Percentiles rank a stretch among this genome's conserved stretches.
These are phyloP conservation scores for Triops longicaudatus DNA, from an alignment of 1,140 invertebrate genomes.

Conservation along the genomic window DNA sequence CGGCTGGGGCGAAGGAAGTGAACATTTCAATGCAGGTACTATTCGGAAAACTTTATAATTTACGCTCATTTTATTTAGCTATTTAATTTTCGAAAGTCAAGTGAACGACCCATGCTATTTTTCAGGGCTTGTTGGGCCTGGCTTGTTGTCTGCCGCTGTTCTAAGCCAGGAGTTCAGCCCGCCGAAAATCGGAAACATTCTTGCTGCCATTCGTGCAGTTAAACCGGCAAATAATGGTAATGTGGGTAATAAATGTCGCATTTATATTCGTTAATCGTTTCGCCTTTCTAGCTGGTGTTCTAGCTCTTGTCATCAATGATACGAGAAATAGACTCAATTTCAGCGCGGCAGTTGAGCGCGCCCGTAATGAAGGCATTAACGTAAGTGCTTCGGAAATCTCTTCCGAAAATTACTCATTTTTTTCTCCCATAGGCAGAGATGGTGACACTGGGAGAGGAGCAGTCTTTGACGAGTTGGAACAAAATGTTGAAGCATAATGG, in stretches of 20 bases:
- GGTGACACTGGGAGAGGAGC: slow-evolving; percentile 63
- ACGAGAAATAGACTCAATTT: slow-evolving; percentile 81
- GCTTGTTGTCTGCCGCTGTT: slow-evolving; percentile 65
- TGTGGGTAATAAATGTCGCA: too few relatives aligned
- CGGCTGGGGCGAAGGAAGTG: slow-evolving; percentile 78
- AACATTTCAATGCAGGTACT: slow-evolving; percentile 64
- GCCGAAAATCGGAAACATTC: slow-evolving; percentile 58
- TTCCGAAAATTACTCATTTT: neutral
- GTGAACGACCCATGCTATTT: slow-evolving; percentile 22
- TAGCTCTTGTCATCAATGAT: slow-evolving; percentile 76
- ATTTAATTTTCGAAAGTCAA: too few relatives aligned
- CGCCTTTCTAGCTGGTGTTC: slow-evolving; percentile 51
- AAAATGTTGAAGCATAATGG: slow-evolving; percentile 57
- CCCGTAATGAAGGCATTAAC: slow-evolving; percentile 52
- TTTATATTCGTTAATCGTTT: neutral
- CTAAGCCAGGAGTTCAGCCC: slow-evolving; percentile 69
- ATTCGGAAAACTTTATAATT: too few relatives aligned
- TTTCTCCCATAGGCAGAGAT: slow-evolving; percentile 48
- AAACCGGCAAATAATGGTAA: slow-evolving; percentile 47
- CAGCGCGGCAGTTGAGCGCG: slow-evolving; percentile 67
- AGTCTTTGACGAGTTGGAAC: slow-evolving; percentile 48
- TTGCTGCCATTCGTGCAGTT: slow-evolving; percentile 53
- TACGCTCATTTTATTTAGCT: too few relatives aligned
- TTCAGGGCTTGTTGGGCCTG: slow-evolving; percentile 64
- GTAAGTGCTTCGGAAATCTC: slow-evolving; percentile 39